phyloP scores from a whole-genome alignment of 2,797 vertebrate species.

The Neosalanx taihuensis region DNA sequence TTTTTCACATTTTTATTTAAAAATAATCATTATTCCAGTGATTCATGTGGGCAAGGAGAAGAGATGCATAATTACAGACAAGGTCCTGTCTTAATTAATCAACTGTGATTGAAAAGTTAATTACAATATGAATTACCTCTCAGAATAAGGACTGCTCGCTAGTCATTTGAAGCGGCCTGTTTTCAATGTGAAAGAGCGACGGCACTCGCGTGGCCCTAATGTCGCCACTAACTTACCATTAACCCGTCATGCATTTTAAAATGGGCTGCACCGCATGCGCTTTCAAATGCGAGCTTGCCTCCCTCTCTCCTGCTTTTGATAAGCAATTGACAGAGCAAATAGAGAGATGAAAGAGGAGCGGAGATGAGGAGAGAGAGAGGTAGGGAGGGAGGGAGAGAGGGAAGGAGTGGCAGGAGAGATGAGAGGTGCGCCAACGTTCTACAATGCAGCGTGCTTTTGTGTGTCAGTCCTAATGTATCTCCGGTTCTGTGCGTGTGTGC shows the following conservation, averaged over 20 bases:
- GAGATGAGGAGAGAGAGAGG: conserved; percentile 9
- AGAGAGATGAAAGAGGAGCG: conserved; percentile 71
- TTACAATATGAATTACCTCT: conserved; percentile 84
- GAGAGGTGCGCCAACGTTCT: conserved; percentile 13
- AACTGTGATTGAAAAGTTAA: conserved; percentile 83
- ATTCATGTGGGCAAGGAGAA: conserved; percentile 67
- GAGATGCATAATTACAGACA: conserved; percentile 80
- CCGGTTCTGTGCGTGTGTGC: conserved; percentile 7
- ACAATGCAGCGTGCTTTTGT: conserved; percentile 43
- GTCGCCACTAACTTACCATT: conserved; percentile 78
- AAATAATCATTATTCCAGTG: conserved; percentile 42
- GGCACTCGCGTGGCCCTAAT: conserved; percentile 63
- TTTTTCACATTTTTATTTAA: background rate
- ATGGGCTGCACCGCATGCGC: conserved; percentile 55
- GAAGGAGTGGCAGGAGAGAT: too few relatives aligned
- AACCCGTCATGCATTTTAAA: conserved; percentile 79
- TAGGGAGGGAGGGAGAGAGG: background rate
- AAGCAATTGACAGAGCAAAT: conserved; percentile 78
- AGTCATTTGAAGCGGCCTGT: conserved; percentile 77
- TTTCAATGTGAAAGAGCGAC: conserved; percentile 74
- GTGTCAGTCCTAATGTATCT: conserved; percentile 29
- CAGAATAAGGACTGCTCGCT: conserved; percentile 74
- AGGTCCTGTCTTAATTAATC: conserved; percentile 78
- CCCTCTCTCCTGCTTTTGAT: conserved; percentile 69
- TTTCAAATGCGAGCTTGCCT: conserved; percentile 62